A percentile compares a stretch with the other conserved stretches of the same genome.
Conservation (phyloP, 2,797 vertebrate genomes). For the Anas acuta region DNA sequence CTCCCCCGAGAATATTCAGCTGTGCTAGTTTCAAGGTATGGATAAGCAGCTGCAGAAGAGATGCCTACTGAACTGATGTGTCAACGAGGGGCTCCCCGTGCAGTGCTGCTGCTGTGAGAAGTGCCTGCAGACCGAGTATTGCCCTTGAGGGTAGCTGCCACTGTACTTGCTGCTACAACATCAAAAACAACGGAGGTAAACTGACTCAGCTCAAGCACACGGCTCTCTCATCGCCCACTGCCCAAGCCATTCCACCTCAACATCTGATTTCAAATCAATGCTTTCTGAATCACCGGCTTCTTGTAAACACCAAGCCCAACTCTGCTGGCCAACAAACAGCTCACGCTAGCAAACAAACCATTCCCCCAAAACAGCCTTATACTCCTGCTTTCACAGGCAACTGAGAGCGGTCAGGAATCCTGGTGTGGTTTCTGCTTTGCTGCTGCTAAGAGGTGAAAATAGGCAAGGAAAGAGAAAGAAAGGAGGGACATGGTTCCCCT, state of each 20-base stretch:
- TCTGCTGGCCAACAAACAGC: not conserved
- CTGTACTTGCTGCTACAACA: not conserved
- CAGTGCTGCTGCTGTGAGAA: not conserved
- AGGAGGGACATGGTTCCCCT: not conserved
- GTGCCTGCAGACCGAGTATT: not conserved
- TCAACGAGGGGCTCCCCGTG: not conserved
- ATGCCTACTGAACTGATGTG: not conserved
- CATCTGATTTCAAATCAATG: not conserved
- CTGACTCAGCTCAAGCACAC: accelerated
- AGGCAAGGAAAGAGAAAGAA: not conserved
- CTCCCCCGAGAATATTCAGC: not conserved
- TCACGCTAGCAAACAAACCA: not conserved
- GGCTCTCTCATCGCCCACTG: not conserved
- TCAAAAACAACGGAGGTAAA: not conserved
- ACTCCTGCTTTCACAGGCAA: not conserved
- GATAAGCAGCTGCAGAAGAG: not conserved
- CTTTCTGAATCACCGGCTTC: not conserved
- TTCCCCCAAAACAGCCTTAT: not conserved
- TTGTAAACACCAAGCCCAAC: not conserved
- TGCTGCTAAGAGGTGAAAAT: not conserved
- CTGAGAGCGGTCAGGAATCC: not conserved
- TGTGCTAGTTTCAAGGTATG: not conserved
- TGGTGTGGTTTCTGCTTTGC: not conserved
- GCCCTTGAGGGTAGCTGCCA: not conserved
- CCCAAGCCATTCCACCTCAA: not conserved